Evolutionary conservation across 2,888 invertebrate species (phyloP), one percentile per base, ranked within the genome.

Genomic region (Odontomyia ornata): DNA sequence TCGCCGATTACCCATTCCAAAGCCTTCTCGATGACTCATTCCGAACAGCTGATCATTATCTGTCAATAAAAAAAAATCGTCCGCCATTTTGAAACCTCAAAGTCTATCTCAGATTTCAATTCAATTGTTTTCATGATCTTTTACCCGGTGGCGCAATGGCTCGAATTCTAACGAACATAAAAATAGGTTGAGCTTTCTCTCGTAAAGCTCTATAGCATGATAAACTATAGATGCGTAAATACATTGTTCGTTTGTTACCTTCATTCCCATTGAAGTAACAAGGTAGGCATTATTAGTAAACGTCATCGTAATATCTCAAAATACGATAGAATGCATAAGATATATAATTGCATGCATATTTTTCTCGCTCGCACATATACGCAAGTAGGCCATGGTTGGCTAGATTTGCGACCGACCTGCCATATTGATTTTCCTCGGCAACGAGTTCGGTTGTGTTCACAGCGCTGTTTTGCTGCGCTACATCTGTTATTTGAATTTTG

Each of bases 381-480:
- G 43, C 0, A 36, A 60, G 57, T 21, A 23, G 60, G 60, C 60
- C 3, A 36, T 23, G 57, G 73, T 21, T 73, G 25, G 36, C 36
- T 27, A 57, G 21, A 30, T 18, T 11, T 28, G 13, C 52, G 27
- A 13, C 9, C 60, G 57, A 73, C 60, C 80, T 64, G 80, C 80
- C 80, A 80, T 81, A 81, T 80, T 80, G 80, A 80, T 79, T 80
- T 81, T 77, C 79, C 65, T 79, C 79, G 75, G 79, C 77, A 79
- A 76, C 79, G 78, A 76, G 80, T 79, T 72, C 77, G 78, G 80
- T 80, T 77, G 80, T 79, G 77, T 79, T 69, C 73, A 56, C 62
- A 77, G 77, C 73, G 57, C 62, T 75, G 75, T n/a, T 47, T 57
- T 52, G 27, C 64, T 28, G 9, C 64, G 3, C 7, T 43, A 43